These are phyloP conservation scores for Pentamera pediparva DNA, from an alignment of 53 echinoderm and acorn worm genomes.

Conservation along the genomic window DNA sequence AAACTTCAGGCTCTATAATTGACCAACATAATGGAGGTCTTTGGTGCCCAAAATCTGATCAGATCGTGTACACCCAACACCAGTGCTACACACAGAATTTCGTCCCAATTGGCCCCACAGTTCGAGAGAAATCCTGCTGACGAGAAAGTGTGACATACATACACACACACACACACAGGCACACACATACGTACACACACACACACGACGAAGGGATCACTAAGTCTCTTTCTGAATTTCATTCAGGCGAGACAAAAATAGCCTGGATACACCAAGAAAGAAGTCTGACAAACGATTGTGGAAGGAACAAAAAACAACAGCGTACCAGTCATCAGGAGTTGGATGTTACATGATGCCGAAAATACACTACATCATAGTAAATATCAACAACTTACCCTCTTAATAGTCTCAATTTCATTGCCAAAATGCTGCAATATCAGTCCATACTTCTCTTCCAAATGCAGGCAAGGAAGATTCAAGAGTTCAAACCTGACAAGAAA, in stretches of 20 bases:
- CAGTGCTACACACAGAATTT: no score
- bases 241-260: neutral
- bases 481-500: constrained; percentile 59
- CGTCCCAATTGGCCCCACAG: no score
- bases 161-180: no score
- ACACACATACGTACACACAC: neutral
- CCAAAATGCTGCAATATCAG: constrained; percentile 87
- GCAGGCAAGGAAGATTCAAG: constrained; percentile 71
- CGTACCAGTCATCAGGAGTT: neutral
- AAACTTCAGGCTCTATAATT: no score
- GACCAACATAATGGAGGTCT: no score
- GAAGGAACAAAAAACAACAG: neutral
- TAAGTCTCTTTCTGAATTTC: neutral
- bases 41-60: no score
- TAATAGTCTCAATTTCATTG: constrained; percentile 82
- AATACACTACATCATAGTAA: no score
- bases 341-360: no score
- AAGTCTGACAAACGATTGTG: neutral
- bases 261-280: neutral
- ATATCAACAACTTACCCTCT: constrained; percentile 49
- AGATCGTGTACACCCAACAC: no score
- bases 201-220: neutral
- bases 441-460: constrained; percentile 77
- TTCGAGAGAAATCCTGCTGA: no score
- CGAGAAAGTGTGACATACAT: no score